Base-by-base conservation (phyloP, 2,888 invertebrate genomes). In the Anthoptus insignis region DNA sequence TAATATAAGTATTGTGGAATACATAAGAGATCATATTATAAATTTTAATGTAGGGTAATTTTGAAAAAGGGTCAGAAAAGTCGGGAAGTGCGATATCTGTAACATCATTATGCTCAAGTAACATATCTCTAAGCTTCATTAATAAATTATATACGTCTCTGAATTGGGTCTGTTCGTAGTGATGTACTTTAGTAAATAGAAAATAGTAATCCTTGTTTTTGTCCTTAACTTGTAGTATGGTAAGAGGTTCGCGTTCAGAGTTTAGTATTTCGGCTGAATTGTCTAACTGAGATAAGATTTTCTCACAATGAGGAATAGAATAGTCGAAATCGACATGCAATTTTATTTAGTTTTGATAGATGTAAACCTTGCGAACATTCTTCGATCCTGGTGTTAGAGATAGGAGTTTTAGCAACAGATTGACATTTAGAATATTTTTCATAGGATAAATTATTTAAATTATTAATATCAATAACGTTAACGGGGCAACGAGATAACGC, bases 1-100 rank as follows among this genome's bases (percentile, higher is more conserved):
- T 45, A 9, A 76, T 72, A 8, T 69, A 65, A 4, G 72, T 74
- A 21, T 73, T 64, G n/a, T n/a, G n/a, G n/a, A n/a, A n/a, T n/a
- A n/a, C n/a, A n/a, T n/a, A n/a, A n/a, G n/a, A n/a, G n/a, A n/a
- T n/a, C n/a, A n/a, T n/a, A n/a, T n/a, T n/a, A n/a, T n/a, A n/a
- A n/a, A n/a, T n/a, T n/a, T n/a, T n/a, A n/a, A n/a, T n/a, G n/a
- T n/a, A n/a, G n/a, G n/a, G n/a, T n/a, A n/a, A n/a, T n/a, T n/a
- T n/a, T n/a, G n/a, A n/a, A n/a, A n/a, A n/a, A n/a, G 50, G 50
- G 1, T 50, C 29, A 4, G 50, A 16, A 29, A 50, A 50, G 16
- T 50, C 50, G 29, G 50, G 16, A 8, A 50, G 1, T 9, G 50
- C 50, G 19, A 49, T n/a, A n/a, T 49, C 49, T 1, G 49, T 27